phyloP scores from a whole-genome alignment of 2,113 vertebrate genomes.

The Eleginops maclovinus region DNA sequence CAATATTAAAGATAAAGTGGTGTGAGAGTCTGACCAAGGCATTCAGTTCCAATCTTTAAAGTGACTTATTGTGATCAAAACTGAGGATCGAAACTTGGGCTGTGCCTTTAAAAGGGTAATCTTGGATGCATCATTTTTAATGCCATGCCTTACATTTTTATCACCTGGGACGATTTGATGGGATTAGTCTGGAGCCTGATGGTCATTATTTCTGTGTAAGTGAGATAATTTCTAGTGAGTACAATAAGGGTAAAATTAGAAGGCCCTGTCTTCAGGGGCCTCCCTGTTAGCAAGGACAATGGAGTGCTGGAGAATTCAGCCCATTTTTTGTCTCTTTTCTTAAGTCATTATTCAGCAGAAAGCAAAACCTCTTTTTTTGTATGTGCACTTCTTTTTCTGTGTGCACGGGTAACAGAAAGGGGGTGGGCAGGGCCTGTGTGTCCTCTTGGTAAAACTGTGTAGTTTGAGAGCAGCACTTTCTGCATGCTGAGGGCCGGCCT shows the following conservation, averaged over 20 bases:
- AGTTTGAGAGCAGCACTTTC: slow-evolving; percentile 80
- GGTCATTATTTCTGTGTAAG: slow-evolving; percentile 10
- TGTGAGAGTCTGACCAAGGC: neutral
- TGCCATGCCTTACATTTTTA: neutral
- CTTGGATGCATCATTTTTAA: neutral
- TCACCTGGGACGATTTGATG: neutral
- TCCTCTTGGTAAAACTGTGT: slow-evolving; percentile 77
- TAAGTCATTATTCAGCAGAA: neutral
- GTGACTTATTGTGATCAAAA: neutral
- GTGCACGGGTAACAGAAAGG: slow-evolving; percentile 7
- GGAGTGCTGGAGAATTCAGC: neutral
- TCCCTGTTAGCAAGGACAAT: slow-evolving; percentile 7
- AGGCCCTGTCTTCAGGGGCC: neutral
- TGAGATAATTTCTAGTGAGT: neutral
- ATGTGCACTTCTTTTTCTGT: slow-evolving; percentile 3
- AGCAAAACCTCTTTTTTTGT: neutral
- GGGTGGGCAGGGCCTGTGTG: slow-evolving; percentile 59
- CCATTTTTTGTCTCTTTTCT: neutral
- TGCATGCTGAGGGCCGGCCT: slow-evolving; percentile 62
- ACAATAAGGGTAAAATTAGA: neutral
- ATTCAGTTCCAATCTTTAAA: neutral
- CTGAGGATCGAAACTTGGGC: neutral
- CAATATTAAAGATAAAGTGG: neutral
- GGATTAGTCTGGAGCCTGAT: neutral
- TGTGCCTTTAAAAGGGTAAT: neutral